These are phyloP conservation scores for Macropis europaea DNA, from an alignment of 2,888 invertebrate species.

Conservation along the genomic window DNA sequence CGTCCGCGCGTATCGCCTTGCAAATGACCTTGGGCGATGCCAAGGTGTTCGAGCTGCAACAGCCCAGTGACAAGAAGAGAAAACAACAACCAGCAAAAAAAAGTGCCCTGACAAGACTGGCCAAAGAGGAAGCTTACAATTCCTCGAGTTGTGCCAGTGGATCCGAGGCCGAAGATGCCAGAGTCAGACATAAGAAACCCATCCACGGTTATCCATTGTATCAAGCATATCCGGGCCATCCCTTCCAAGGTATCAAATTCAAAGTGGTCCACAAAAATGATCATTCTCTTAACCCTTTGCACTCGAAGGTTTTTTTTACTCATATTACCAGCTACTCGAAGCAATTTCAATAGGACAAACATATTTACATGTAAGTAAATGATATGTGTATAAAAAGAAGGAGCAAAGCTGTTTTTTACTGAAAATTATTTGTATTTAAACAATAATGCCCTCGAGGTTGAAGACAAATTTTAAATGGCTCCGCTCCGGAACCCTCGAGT, in stretches of 20 bases:
- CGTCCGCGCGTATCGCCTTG: constrained; percentile 91
- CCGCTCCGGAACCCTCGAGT: too few species aligned
- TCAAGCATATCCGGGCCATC: constrained; percentile 67
- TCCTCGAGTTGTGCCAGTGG: constrained; percentile 81
- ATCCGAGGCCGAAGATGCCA: constrained; percentile 81
- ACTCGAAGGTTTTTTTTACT: too few species aligned
- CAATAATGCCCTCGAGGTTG: too few species aligned
- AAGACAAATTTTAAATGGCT: too few species aligned
- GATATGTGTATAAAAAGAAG: too few species aligned
- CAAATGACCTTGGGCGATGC: constrained; percentile 84
- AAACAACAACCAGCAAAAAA: constrained; percentile 86
- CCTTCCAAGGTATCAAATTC: constrained; percentile 68
- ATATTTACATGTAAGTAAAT: too few species aligned
- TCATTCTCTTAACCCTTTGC: too few species aligned
- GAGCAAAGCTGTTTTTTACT: too few species aligned
- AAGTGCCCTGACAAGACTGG: constrained; percentile 81
- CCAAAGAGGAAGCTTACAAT: constrained; percentile 76
- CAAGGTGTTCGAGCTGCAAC: constrained; percentile 89
- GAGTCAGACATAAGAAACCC: constrained; percentile 78
- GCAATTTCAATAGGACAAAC: too few species aligned
- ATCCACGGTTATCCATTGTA: constrained; percentile 81
- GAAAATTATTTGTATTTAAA: too few species aligned
- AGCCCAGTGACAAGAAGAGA: constrained; percentile 85
- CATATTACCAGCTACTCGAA: too few species aligned
- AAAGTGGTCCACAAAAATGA: too few species aligned